Evolutionary conservation across 1,140 invertebrate species (phyloP), one percentile per base, ranked within the genome.

Genomic region (Drosophila littoralis): DNA sequence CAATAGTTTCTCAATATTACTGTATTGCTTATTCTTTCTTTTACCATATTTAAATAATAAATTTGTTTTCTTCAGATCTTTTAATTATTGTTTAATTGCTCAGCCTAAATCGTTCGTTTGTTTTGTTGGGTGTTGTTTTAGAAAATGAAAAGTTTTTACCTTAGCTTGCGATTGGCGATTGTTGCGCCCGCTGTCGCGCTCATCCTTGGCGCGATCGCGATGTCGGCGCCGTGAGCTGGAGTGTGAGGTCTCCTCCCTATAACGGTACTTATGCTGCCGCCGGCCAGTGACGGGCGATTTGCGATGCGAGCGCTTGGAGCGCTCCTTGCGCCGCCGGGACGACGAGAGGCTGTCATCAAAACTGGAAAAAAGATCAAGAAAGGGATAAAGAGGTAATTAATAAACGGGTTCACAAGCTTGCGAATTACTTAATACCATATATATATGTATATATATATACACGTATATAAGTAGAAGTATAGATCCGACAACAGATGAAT

Each of bases 231-330:
- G 66, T 45, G 91, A 91, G 72, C 84, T 92, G 13, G 90, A 91
- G 51, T 93, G 88, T 17, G 92, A 93, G 36, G 91, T 74, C 61
- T 93, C 92, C 64, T 94, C 93, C 85, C 94, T 93, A 91, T 94
- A 94, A 77, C 94, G 94, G 78, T 94, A 94, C 82, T 94, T 94
- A 88, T 94, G 93, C 79, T 78, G 85, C 13, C 94, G 93, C 73
- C 94, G 92, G 81, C 93, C 93, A 45, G 94, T 93, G 72, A 93
- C 94, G 13, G 94, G 94, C 71, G 94, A 94, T 79, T 94, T 94
- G 72, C 91, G 93, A 79, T 94, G 94, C 75, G 94, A 94, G 77
- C 94, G 93, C 93, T 94, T 94, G 69, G 94, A 94, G 70, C 94
- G 93, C 91, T 94, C 94, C 93, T 94, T 94, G 80, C 94, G 93